A percentile compares a stretch with the other conserved stretches of the same genome.
phyloP scores from a whole-genome alignment of 2,797 vertebrate species.

The Distichodus sexfasciatus region DNA sequence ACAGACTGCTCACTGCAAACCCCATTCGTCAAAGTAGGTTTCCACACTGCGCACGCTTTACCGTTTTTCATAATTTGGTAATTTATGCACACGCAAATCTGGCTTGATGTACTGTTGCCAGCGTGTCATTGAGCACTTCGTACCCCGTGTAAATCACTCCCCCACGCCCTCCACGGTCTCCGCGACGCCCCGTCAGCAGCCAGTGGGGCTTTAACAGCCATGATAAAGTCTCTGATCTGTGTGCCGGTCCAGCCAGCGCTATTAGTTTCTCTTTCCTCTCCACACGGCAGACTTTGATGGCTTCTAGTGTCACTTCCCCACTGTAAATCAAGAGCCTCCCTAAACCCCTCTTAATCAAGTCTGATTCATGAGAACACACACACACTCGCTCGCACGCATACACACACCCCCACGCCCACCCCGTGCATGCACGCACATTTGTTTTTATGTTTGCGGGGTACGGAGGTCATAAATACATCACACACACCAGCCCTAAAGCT shows the following conservation, averaged over 20 bases:
- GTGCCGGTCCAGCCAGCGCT: conserved; percentile 12
- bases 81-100: not conserved
- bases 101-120: not conserved
- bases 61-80: not conserved
- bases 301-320: conserved; percentile 61
- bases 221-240: conserved; percentile 18
- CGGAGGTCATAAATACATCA: too few species aligned
- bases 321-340: conserved; percentile 73
- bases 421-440: too few species aligned
- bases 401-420: not conserved
- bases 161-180: not conserved
- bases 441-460: too few species aligned
- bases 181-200: not conserved
- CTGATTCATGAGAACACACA: conserved; percentile 75
- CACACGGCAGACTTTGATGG: conserved; percentile 56
- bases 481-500: too few species aligned
- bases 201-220: conserved; percentile 13
- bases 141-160: too few species aligned
- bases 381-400: conserved; percentile 58
- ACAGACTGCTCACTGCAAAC: not conserved
- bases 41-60: not conserved
- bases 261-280: conserved; percentile 45
- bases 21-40: not conserved
- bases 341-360: conserved; percentile 70
- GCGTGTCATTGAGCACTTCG: too few species aligned